Conservation (phyloP, 1,140 invertebrate genomes). For the Samia ricini region DNA sequence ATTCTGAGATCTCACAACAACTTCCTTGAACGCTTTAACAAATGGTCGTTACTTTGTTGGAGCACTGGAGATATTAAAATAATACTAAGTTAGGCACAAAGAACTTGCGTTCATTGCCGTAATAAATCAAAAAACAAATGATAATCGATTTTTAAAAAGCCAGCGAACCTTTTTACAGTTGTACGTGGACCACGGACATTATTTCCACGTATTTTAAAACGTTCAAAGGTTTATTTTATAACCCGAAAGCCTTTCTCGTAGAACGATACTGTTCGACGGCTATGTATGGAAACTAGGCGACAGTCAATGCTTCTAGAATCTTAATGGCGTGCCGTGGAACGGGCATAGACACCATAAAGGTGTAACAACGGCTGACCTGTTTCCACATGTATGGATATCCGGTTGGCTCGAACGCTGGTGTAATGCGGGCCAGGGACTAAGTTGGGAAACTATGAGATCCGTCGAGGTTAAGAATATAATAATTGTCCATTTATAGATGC, state of each 20-base stretch:
- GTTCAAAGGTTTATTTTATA: neutral
- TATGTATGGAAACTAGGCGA: slow-evolving; percentile 30
- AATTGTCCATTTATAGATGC: no score
- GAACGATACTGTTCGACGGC: neutral
- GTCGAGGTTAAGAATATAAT: neutral
- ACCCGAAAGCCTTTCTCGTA: neutral
- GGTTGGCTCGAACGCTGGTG: slow-evolving; percentile 36
- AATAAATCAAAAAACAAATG: no score
- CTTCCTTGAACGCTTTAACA: no score
- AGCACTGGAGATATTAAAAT: no score
- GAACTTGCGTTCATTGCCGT: no score
- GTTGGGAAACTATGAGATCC: neutral
- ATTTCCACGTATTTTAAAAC: neutral
- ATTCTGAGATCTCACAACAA: no score
- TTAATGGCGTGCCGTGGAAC: slow-evolving; percentile 28
- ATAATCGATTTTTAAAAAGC: no score
- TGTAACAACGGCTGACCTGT: slow-evolving; percentile 37
- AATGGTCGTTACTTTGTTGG: no score
- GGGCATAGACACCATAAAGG: slow-evolving; percentile 20
- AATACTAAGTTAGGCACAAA: no score
- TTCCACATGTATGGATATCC: slow-evolving; percentile 53
- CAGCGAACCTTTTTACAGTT: no score
- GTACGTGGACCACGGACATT: neutral
- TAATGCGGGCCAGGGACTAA: slow-evolving; percentile 25
- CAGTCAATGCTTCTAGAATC: slow-evolving; percentile 29